A percentile compares a stretch with the other conserved stretches of the same genome.
Evolutionary conservation across 2,113 vertebrate genomes (phyloP).

Genomic region (cat (Felis catus)): DNA sequence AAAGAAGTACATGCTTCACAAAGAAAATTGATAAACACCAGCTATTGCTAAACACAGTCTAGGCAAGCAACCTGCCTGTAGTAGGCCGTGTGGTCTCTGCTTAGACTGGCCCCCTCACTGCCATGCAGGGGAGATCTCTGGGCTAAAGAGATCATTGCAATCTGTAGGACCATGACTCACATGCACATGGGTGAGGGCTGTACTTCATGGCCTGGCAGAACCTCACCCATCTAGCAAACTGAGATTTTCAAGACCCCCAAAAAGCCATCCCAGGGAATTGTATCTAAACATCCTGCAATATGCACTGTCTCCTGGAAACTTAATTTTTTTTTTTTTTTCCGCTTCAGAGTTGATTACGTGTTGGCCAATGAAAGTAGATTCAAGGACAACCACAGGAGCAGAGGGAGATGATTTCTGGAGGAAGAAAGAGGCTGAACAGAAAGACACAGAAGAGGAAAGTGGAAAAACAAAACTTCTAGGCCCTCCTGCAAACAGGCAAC

Average conservation of each 20-base stretch:
- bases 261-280: background rate
- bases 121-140: fast-evolving
- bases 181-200: background rate
- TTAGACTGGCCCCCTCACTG: background rate
- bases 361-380: background rate
- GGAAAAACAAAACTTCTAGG: background rate
- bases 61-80: background rate
- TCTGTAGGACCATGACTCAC: background rate
- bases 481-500: background rate
- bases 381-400: background rate
- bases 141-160: background rate
- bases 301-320: background rate
- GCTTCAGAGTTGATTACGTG: background rate
- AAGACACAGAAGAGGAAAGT: background rate
- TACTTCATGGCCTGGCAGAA: background rate
- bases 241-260: background rate
- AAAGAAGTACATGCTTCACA: background rate
- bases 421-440: background rate
- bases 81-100: background rate
- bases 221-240: background rate
- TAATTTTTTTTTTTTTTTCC: background rate
- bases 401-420: background rate
- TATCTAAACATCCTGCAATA: background rate
- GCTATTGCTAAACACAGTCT: background rate
- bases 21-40: background rate